phyloP scores from a whole-genome alignment of 2,888 invertebrate genomes.

The Nomada ruficornis region DNA sequence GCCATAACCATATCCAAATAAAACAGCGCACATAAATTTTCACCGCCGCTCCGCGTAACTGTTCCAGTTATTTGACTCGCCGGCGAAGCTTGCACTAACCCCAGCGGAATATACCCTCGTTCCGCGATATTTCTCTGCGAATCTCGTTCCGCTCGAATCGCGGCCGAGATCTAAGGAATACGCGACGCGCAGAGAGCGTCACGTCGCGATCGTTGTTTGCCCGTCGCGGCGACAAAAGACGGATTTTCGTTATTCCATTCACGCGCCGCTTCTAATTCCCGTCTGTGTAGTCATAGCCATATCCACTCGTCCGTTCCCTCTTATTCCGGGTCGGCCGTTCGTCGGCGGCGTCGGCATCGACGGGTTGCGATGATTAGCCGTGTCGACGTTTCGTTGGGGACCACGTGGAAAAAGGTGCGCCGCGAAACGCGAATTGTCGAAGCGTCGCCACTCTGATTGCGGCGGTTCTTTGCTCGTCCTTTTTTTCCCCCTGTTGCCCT shows the following conservation, averaged over 20 bases:
- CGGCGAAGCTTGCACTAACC: neutral
- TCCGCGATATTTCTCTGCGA: neutral
- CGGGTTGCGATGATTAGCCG: slow-evolving; percentile 65
- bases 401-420: slow-evolving; percentile 40
- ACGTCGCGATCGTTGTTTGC: slow-evolving; percentile 58
- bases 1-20: neutral
- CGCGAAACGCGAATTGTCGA: slow-evolving; percentile 73
- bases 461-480: slow-evolving; percentile 58
- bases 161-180: slow-evolving; percentile 1
- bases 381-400: slow-evolving; percentile 53
- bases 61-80: neutral
- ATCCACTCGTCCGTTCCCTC: slow-evolving; percentile 53
- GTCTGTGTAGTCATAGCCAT: slow-evolving; percentile 63
- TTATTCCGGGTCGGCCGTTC: slow-evolving; percentile 26
- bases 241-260: slow-evolving; percentile 68
- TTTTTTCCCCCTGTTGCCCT: slow-evolving; percentile 26
- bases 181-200: neutral
- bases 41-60: neutral
- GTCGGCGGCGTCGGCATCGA: slow-evolving; percentile 17
- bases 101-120: neutral
- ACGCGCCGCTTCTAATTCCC: slow-evolving; percentile 72
- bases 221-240: slow-evolving; percentile 42
- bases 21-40: slow-evolving; percentile 1
- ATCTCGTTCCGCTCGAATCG: slow-evolving; percentile 18
- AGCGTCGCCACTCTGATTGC: slow-evolving; percentile 69